phyloP scores from a whole-genome alignment of 2,888 invertebrate species.

The Gonocerus acuteangulatus region DNA sequence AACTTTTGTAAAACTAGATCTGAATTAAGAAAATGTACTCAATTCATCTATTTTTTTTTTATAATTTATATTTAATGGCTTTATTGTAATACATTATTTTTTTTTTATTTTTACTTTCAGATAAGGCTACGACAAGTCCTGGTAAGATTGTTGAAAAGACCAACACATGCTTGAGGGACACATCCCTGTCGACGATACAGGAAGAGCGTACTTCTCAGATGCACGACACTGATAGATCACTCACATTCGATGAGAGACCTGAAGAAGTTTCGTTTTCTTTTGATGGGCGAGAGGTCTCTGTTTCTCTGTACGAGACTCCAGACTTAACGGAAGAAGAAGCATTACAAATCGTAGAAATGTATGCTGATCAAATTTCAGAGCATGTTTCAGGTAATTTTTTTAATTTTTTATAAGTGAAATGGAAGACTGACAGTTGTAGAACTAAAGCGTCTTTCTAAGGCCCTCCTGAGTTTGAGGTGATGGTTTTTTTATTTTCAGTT shows the following conservation, averaged over 20 bases:
- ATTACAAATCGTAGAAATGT: conserved; percentile 86
- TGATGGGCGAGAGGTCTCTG: conserved; percentile 84
- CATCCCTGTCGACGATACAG: conserved; percentile 83
- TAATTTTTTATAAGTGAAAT: not conserved
- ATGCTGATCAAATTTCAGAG: conserved; percentile 85
- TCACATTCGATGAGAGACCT: conserved; percentile 66
- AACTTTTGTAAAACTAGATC: too few relatives aligned
- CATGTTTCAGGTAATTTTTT: conserved; percentile 57
- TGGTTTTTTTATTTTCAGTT: too few relatives aligned
- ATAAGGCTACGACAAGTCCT: not conserved
- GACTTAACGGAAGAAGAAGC: conserved; percentile 89
- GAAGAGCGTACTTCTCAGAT: conserved; percentile 84
- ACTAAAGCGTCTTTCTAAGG: too few relatives aligned
- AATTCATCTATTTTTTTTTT: too few relatives aligned
- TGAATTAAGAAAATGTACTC: too few relatives aligned
- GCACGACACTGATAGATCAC: conserved; percentile 63
- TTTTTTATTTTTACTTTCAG: not conserved
- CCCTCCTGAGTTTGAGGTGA: too few relatives aligned
- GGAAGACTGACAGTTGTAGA: too few relatives aligned
- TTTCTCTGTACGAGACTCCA: conserved; percentile 84
- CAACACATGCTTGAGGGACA: conserved; percentile 45
- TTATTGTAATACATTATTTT: too few relatives aligned
- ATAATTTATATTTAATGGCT: too few relatives aligned
- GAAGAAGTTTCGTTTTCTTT: conserved; percentile 85
- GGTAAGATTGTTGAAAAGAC: conserved; percentile 4